phyloP scores from a whole-genome alignment of 2,888 invertebrate genomes.

The Exephanes ischioxanthus region DNA sequence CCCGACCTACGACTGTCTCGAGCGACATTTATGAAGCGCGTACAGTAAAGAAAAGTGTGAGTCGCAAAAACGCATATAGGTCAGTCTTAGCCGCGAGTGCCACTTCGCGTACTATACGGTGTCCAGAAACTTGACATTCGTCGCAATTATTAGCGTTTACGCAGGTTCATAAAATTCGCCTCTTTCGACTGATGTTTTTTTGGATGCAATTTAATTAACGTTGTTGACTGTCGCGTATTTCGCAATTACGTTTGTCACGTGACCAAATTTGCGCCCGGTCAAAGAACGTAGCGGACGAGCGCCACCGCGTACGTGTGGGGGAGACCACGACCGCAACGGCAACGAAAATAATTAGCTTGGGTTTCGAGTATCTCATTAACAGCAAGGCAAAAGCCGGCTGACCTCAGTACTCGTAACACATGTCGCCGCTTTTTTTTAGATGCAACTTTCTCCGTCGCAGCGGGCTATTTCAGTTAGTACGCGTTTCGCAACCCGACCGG shows the following conservation, averaged over 20 bases:
- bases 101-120: slow-evolving; percentile 34
- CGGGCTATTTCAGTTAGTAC: slow-evolving; percentile 49
- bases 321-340: slow-evolving; percentile 43
- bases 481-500: slow-evolving; percentile 34
- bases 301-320: slow-evolving; percentile 30
- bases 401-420: slow-evolving; percentile 41
- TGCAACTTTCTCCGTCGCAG: slow-evolving; percentile 47
- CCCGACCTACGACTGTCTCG: not conserved
- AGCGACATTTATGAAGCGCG: not conserved
- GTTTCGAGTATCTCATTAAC: slow-evolving; percentile 79
- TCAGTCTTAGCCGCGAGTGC: slow-evolving; percentile 38
- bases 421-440: slow-evolving; percentile 45
- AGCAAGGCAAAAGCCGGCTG: slow-evolving; percentile 47
- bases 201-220: slow-evolving; percentile 2
- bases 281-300: not conserved
- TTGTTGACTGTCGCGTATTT: not conserved
- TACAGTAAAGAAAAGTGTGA: not conserved
- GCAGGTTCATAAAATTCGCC: not conserved
- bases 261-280: not conserved
- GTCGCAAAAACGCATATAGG: slow-evolving; percentile 49
- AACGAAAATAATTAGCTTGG: slow-evolving; percentile 77
- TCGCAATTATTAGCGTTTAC: not conserved
- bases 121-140: not conserved
- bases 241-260: not conserved
- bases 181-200: not conserved